A percentile compares a stretch with the other conserved stretches of the same genome.
Conservation (phyloP, 30 jellyfish, hydroid and myxozoan species). For the Turritopsis rubra region DNA sequence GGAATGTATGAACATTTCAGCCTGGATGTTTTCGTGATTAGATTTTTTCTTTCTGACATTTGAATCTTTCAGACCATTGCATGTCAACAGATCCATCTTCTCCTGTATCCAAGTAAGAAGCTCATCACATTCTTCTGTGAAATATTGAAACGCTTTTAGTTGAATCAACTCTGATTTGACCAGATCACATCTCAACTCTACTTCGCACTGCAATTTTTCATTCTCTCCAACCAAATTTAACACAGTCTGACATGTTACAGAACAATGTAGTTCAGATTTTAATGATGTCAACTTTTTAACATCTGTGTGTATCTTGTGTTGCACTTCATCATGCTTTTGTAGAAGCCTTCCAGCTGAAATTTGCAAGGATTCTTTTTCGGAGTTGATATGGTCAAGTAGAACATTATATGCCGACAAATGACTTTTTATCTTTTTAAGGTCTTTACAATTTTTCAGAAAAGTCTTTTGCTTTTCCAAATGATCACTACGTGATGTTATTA, state of each 20-base stretch:
- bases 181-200: neutral
- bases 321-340: neutral
- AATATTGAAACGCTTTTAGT: neutral
- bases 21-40: constrained; percentile 60
- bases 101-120: constrained; percentile 63
- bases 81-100: constrained; percentile 47
- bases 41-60: constrained; percentile 39
- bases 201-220: neutral
- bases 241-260: neutral
- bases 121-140: constrained; percentile 13
- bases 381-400: neutral
- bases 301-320: neutral
- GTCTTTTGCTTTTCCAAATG: neutral
- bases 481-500: neutral
- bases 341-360: neutral
- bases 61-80: constrained; percentile 34
- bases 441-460: neutral
- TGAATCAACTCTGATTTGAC: neutral
- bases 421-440: neutral
- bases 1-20: constrained; percentile 46
- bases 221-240: neutral
- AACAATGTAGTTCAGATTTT: neutral
- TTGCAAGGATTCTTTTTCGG: neutral
- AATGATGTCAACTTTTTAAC: neutral
- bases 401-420: neutral